Base-by-base conservation (phyloP, 1,140 invertebrate genomes). In the Sitophilus oryzae region DNA sequence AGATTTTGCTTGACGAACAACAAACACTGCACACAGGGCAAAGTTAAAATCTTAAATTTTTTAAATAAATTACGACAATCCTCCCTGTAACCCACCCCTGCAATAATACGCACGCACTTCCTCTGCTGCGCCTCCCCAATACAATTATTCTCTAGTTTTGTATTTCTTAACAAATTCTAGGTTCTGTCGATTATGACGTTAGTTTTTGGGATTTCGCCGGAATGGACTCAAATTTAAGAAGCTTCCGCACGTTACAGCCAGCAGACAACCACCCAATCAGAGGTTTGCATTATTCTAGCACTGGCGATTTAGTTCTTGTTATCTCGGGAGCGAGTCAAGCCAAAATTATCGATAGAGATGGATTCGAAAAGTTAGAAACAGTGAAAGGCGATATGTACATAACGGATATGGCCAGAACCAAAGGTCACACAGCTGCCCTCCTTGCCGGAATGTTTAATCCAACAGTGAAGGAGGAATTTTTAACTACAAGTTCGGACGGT, bases 151-250 rank as follows among this genome's bases (percentile, higher is more conserved):
- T n/a, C n/a, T n/a, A n/a, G n/a, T n/a, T n/a, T n/a, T n/a, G n/a
- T n/a, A n/a, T n/a, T n/a, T n/a, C n/a, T n/a, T n/a, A n/a, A n/a
- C n/a, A n/a, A n/a, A n/a, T n/a, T n/a, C n/a, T 36, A 64, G 95
- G 96, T 8, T 90, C 88, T 4, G 82, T 92, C 19, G 94, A 98
- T 68, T 99, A 97, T 74, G 92, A 97, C 61, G 86, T 99, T 0
- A 88, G 86, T 52, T 90, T 98, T 59, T 99, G 93, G 92, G 96
- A 99, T 74, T 99, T 98, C 79, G 88, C 91, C 51, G 95, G 95
- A 6, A 98, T 99, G 93, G 94, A 98, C 72, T 80, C 87, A 0
- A 83, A 86, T 0, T 79, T 96, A 74, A 80, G 88, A 45, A 90
- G 90, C 58, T 98, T 98, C 68, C 79, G 96, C n/a, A 89, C 86